These are phyloP conservation scores for Sitobion miscanthi DNA, from an alignment of 1,140 invertebrate species.

Conservation along the genomic window DNA sequence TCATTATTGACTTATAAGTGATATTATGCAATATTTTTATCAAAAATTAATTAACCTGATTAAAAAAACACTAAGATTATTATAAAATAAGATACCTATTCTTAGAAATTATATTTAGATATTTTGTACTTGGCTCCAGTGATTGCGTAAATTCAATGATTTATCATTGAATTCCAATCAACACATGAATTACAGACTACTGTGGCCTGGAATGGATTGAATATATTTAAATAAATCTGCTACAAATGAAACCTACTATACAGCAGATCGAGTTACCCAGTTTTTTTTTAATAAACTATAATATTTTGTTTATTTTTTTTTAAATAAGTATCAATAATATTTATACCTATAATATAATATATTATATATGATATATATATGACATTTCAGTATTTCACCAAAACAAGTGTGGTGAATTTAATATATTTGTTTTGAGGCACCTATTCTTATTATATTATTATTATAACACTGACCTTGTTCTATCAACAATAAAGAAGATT, in stretches of 20 bases:
- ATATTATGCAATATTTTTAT: background rate
- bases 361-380: background rate
- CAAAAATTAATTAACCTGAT: background rate
- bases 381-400: background rate
- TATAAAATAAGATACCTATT: background rate
- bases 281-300: background rate
- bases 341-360: too few relatives aligned
- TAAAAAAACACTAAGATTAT: background rate
- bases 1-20: background rate
- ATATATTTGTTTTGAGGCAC: background rate
- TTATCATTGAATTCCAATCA: background rate
- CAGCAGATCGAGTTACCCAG: background rate
- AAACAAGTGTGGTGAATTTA: background rate
- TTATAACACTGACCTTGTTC: background rate
- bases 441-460: background rate
- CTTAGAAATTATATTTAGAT: background rate
- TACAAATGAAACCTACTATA: background rate
- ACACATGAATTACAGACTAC: background rate
- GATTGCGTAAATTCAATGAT: background rate
- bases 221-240: background rate
- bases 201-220: background rate
- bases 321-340: background rate
- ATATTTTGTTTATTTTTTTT: background rate
- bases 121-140: background rate
- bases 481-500: background rate